Percentiles rank a stretch among this genome's conserved stretches.
phyloP scores from a whole-genome alignment of 2,113 vertebrate genomes.

The Agelaius phoeniceus region DNA sequence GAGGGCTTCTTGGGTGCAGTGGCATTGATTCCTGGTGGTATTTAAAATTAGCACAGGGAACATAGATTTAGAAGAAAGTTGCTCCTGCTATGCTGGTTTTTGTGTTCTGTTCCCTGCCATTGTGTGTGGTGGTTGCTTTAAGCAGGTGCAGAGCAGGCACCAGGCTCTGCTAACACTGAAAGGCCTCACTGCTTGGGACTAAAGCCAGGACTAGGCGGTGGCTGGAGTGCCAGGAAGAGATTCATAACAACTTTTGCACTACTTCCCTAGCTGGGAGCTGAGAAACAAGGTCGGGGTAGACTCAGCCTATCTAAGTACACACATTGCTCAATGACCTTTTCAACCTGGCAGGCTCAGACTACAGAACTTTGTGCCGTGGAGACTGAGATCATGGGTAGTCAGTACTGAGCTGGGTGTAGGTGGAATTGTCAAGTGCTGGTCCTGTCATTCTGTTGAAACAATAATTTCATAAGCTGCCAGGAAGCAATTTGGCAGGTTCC shows the following conservation, averaged over 20 bases:
- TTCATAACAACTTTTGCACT: background rate
- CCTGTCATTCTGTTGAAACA: conserved; percentile 39
- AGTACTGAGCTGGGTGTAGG: background rate
- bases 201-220: background rate
- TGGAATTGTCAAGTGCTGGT: background rate
- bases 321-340: conserved; percentile 7
- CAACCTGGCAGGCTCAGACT: background rate
- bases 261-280: background rate
- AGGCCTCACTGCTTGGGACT: background rate
- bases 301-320: background rate
- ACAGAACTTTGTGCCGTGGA: background rate
- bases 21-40: background rate
- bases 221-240: background rate
- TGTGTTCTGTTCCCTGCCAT: background rate
- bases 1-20: background rate
- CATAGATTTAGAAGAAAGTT: background rate
- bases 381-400: background rate
- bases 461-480: background rate
- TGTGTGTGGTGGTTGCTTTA: background rate
- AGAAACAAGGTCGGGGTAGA: background rate
- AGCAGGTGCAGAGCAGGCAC: background rate
- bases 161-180: background rate
- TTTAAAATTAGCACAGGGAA: background rate
- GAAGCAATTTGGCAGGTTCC: conserved; percentile 11
- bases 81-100: background rate